A percentile compares a stretch with the other conserved stretches of the same genome.
These are phyloP conservation scores for Heliconius nattereri DNA, from an alignment of 1,140 invertebrate species.

Conservation along the genomic window DNA sequence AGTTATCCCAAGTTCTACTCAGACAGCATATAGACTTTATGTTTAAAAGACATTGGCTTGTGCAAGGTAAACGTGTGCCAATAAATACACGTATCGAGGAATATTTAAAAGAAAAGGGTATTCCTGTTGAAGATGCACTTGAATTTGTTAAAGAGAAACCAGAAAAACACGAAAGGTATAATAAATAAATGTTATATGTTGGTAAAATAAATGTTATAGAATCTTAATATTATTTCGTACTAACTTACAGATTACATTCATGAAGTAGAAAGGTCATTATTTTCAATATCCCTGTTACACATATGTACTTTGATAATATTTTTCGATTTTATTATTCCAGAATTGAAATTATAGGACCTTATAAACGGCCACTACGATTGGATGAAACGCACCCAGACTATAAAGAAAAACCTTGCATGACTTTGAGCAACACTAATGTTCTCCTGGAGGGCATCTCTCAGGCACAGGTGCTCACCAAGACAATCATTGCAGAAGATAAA, in stretches of 20 bases:
- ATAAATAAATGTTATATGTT: neutral
- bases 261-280: neutral
- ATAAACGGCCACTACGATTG: slow-evolving; percentile 56
- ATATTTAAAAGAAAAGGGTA: slow-evolving; percentile 77
- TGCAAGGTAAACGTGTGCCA: slow-evolving; percentile 82
- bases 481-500: slow-evolving; percentile 83
- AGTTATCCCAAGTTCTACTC: slow-evolving; percentile 82
- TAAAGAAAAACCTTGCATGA: slow-evolving; percentile 83
- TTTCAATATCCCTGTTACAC: no score
- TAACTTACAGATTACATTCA: neutral
- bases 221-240: no score
- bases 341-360: slow-evolving; percentile 76
- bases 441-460: slow-evolving; percentile 87
- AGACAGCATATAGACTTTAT: slow-evolving; percentile 86
- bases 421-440: slow-evolving; percentile 83
- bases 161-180: slow-evolving; percentile 53
- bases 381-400: slow-evolving; percentile 85
- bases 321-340: slow-evolving; percentile 52
- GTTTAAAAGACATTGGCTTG: slow-evolving; percentile 85
- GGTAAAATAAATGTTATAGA: neutral
- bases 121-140: slow-evolving; percentile 81
- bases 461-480: slow-evolving; percentile 88
- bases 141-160: slow-evolving; percentile 78
- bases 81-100: slow-evolving; percentile 79
- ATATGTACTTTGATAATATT: no score